Conservation (phyloP, 2,797 vertebrate species). For the Rhabdophis nuchalis region DNA sequence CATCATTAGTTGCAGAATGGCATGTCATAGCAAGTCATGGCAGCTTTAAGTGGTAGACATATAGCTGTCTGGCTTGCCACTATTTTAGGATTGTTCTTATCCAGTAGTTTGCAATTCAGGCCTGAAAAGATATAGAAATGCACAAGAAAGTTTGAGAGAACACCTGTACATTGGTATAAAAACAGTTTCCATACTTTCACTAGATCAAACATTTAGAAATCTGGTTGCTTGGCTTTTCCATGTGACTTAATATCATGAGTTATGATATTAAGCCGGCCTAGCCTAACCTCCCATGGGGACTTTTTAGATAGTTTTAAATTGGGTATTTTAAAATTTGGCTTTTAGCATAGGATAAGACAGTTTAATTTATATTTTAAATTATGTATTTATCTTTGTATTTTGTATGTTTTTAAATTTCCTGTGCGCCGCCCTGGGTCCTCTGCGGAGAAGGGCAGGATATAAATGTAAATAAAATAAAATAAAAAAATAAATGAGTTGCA, state of each 20-base stretch:
- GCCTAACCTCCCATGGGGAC: too few species aligned
- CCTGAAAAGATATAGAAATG: constrained; percentile 61
- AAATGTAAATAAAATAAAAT: too few species aligned
- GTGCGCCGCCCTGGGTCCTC: too few species aligned
- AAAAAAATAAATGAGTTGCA: background rate
- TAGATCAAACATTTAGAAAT: background rate
- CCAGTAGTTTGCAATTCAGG: constrained; percentile 28
- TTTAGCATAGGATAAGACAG: too few species aligned
- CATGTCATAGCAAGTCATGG: constrained; percentile 50
- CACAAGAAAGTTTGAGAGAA: constrained; percentile 43
- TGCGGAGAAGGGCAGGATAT: too few species aligned
- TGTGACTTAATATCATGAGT: constrained; percentile 19
- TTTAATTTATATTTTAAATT: too few species aligned
- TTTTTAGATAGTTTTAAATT: too few species aligned
- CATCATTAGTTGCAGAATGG: constrained; percentile 56
- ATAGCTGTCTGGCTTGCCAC: constrained; percentile 20
- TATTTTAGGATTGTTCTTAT: constrained; percentile 50
- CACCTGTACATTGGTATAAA: constrained; percentile 39
- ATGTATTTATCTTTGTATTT: too few species aligned
- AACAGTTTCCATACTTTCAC: constrained; percentile 21
- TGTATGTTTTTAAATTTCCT: too few species aligned
- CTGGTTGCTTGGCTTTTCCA: background rate
- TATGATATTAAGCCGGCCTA: too few species aligned
- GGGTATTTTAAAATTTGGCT: too few species aligned
- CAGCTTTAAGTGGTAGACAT: constrained; percentile 60